Base-by-base conservation (phyloP, 2,797 vertebrate species). In the Clarias platycephalus region DNA sequence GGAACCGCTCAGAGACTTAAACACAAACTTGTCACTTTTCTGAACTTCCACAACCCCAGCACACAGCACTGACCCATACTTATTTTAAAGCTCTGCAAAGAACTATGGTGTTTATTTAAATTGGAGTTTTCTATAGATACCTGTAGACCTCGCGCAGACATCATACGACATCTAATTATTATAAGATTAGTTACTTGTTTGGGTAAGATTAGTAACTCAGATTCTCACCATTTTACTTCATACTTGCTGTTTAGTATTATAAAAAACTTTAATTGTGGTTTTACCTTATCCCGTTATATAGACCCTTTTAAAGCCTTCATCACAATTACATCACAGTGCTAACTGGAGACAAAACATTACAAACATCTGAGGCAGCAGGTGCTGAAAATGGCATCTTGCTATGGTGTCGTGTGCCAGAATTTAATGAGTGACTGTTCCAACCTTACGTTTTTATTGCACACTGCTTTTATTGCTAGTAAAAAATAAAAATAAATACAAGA, bases 31-130 rank as follows among this genome's bases (percentile, higher is more conserved):
- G 0, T 75, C 57, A 60, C 57, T 31, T 83, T 76, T 57, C 71
- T 49, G 28, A 16, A 37, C 44, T 26, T 3, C 13, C 37, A 53
- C 16, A 34, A 55, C 26, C 63, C 16, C 68, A 63, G 70, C 58
- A 44, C 60, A 63, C 85, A 86, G 78, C 86, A 83, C 26, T 40
- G 18, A 12, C 82, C 31, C 60, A 85, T 18, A 58, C 22, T n/a
- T 22, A 31, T 1, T 70, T 31, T 68, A 31, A 31, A 20, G 34
- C 22, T 18, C 10, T 34, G 12, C 22, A n/a, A n/a, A 9, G 2
- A 37, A 37, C 13, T 55, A n/a, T 57, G 13, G 13, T 20, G 20
- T 31, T 57, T 28, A 58, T 20, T 57, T 26, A 2, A 12, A 1
- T 53, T 49, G 40, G 5, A 3, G 44, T 10, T 75, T 57, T 58